Base-by-base conservation (phyloP, 1,140 invertebrate genomes). In the Aricia agestis region DNA sequence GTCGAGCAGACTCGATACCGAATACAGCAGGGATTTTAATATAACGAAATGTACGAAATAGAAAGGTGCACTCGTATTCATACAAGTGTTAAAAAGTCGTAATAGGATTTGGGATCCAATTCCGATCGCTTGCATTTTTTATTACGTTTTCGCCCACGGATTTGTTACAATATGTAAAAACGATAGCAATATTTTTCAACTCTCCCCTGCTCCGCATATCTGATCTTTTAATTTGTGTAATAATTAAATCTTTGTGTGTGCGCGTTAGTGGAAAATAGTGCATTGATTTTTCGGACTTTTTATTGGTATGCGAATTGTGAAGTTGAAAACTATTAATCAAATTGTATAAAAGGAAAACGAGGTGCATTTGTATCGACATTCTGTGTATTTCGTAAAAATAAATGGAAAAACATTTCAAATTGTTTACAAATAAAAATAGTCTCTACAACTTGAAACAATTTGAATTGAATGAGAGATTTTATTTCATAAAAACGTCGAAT, bases 21-120 rank as follows among this genome's bases (percentile, higher is more conserved):
- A 84, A 81, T 81, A 81, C 78, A 80, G 75, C 76, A 78, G 75
- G 74, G 75, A 82, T 85, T 87, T 86, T 87, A 87, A 88, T 89
- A 88, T 84, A 83, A 82, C 76, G 75, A 86, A 82, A 83, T 79
- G 78, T 78, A 82, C 79, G 78, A 76, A 82, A 87, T 83, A 79
- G 81, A 77, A 84, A 81, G 74, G 75, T 82, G 77, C 77, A 78
- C 68, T 73, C 78, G 80, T 78, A 82, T 82, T 86, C 85, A 83
- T 84, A 86, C 82, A 82, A 86, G 86, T 87, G 81, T 82, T 87
- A 85, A 86, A 86, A 85, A 84, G 80, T 83, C 80, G 84, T 83
- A 86, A 87, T 82, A 82, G 82, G 82, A 85, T 86, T 87, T 86
- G 78, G 72, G 83, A 84, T 85, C 76, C 80, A 85, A 84, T 82